These are phyloP conservation scores for Paedocypris sp. DNA, from an alignment of 2,113 vertebrate genomes.

Conservation along the genomic window DNA sequence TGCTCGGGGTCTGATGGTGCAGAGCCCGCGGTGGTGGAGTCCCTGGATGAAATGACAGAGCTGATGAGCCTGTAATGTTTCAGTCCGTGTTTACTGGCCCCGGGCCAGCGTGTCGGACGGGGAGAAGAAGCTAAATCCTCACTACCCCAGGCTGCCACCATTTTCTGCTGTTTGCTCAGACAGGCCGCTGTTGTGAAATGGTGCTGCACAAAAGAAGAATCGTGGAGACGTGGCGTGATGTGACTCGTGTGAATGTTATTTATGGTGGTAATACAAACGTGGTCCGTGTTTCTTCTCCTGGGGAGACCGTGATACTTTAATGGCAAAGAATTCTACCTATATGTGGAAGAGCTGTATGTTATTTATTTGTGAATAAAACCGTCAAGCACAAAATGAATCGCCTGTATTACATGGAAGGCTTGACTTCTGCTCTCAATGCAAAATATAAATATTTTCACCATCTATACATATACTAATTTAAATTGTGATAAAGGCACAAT, in stretches of 20 bases:
- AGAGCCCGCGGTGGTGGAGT: neutral
- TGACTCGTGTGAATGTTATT: constrained; percentile 29
- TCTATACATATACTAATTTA: no score
- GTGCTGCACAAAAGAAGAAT: constrained; percentile 12
- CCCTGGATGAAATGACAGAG: constrained; percentile 28
- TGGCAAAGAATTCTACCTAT: no score
- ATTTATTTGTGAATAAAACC: no score
- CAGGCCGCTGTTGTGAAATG: neutral
- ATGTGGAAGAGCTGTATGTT: no score
- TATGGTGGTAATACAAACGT: constrained; percentile 35
- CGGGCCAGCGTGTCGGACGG: neutral
- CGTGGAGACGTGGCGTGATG: constrained; percentile 24
- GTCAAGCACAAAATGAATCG: no score
- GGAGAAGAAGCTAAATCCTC: neutral
- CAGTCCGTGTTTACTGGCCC: constrained; percentile 19
- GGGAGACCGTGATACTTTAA: constrained; percentile 19
- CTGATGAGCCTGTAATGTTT: constrained; percentile 32
- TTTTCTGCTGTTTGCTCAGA: constrained; percentile 1
- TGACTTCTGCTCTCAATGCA: no score
- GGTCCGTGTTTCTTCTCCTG: constrained; percentile 1
- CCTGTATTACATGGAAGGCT: no score
- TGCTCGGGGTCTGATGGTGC: constrained; percentile 4
- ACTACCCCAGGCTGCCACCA: neutral
- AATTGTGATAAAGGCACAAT: no score
- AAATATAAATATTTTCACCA: no score